Conservation (phyloP, 2,113 vertebrate species). For the Butastur rufipennis region DNA sequence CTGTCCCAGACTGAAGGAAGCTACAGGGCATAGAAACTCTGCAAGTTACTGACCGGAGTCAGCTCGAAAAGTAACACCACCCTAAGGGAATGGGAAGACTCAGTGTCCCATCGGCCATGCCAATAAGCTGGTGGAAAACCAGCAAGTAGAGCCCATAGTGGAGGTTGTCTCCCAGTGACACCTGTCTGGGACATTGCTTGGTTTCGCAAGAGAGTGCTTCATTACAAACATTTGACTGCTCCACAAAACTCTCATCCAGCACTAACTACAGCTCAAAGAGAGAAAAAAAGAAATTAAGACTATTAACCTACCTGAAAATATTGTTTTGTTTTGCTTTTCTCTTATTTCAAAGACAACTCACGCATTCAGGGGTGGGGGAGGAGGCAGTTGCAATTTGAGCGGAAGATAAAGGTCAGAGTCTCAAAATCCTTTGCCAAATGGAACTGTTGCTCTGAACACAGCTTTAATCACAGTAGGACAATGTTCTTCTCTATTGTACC, state of each 20-base stretch:
- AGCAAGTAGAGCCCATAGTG: not conserved
- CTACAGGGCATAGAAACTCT: not conserved
- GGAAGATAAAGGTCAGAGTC: conserved; percentile 8
- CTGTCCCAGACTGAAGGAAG: not conserved
- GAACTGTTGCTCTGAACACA: not conserved
- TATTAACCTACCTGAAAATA: not conserved
- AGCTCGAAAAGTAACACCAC: not conserved
- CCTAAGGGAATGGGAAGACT: not conserved
- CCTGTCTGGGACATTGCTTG: not conserved
- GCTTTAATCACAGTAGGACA: conserved; percentile 45
- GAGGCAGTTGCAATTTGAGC: not conserved
- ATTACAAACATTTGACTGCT: not conserved
- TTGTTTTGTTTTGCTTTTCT: not conserved
- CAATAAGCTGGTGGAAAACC: not conserved
- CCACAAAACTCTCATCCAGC: not conserved
- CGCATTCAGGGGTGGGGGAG: rapidly evolving
- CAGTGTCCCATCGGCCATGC: not conserved
- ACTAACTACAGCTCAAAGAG: not conserved
- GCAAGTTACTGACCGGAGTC: not conserved
- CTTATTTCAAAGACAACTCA: not conserved
- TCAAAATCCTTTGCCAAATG: conserved; percentile 39
- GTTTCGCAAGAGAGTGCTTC: not conserved
- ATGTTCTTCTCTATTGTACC: conserved; percentile 42
- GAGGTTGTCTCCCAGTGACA: not conserved
- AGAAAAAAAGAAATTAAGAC: not conserved